A percentile compares a stretch with the other conserved stretches of the same genome.
Conservation (phyloP, 1,140 invertebrate species). For the Lanistes nyassanus region DNA sequence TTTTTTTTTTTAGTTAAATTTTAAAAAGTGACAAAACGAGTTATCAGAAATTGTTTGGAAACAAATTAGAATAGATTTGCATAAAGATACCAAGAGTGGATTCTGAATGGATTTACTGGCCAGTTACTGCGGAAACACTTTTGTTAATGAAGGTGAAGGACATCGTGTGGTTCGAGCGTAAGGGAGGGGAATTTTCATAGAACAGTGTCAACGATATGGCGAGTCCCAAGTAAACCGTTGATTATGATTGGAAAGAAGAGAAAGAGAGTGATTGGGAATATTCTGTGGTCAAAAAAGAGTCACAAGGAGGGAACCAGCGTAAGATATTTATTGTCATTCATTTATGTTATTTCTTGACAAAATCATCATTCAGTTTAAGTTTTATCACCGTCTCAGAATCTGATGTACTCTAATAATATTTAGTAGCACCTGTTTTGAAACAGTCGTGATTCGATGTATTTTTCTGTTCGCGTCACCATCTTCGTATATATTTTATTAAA, state of each 20-base stretch:
- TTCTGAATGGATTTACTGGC: background rate
- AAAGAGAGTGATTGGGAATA: constrained; percentile 57
- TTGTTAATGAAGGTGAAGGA: constrained; percentile 22
- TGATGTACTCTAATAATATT: background rate
- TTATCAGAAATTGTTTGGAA: background rate
- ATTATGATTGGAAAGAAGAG: constrained; percentile 49
- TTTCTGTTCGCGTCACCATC: background rate
- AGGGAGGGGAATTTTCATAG: constrained; percentile 4
- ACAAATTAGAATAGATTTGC: background rate
- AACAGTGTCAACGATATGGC: background rate
- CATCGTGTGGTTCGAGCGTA: background rate
- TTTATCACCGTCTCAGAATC: background rate
- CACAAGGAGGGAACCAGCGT: constrained; percentile 26
- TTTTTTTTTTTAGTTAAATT: too few relatives aligned
- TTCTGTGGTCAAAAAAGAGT: constrained; percentile 50
- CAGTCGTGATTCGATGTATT: background rate
- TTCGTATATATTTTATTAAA: too few relatives aligned
- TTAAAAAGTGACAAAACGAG: too few relatives aligned
- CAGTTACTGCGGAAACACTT: background rate
- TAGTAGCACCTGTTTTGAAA: background rate
- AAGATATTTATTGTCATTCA: constrained; percentile 17
- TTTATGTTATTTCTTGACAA: background rate
- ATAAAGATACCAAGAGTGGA: background rate
- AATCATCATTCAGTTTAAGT: background rate
- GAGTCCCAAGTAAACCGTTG: constrained; percentile 6